Evolutionary conservation across 1,140 invertebrate genomes (phyloP), one percentile per base, ranked within the genome.

Genomic region (Idris sp.): DNA sequence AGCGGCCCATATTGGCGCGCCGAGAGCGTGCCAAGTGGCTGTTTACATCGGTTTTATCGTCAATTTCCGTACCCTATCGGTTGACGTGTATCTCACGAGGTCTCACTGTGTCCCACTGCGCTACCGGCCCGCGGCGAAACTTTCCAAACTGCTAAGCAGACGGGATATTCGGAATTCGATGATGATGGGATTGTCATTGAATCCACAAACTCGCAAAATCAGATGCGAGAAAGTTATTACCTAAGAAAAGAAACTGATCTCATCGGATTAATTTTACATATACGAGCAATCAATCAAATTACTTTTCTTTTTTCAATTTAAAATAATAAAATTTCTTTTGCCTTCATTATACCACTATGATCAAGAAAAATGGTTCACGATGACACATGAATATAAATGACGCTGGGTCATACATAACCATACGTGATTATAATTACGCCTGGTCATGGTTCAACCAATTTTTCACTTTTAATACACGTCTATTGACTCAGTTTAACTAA

Each of bases 21-120:
- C 58, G 41, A 71, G 69, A 67, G 64, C 73, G 68, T 74, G 65
- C 54, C 67, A 84, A 84, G 82, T 84, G 79, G 73, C 81, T 86
- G 83, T 86, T 86, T 86, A 86, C 83, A 83, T 84, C 84, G 83
- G 84, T 86, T 85, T 85, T 86, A 86, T 86, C 82, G 80, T 75
- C 83, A 78, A 83, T 86, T 85, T 83, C 82, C 82, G 79, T 82
- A 84, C 78, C 81, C 79, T 73, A 76, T 80, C 59, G 75, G 75
- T 77, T 77, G 58, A 75, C 59, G 53, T 53, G 58, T 51, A 58
- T 72, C 67, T 59, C 51, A 64, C 73, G 58, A 75, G 58, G 65
- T 64, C 64, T n/a, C n/a, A n/a, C n/a, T n/a, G n/a, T 51, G 38
- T 61, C 62, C 48, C 48, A 48, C 46, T 58, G 41, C 62, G 56